These are phyloP conservation scores for Mormyrus proboscirostris DNA, from an alignment of 2,797 vertebrate genomes.

Conservation along the genomic window DNA sequence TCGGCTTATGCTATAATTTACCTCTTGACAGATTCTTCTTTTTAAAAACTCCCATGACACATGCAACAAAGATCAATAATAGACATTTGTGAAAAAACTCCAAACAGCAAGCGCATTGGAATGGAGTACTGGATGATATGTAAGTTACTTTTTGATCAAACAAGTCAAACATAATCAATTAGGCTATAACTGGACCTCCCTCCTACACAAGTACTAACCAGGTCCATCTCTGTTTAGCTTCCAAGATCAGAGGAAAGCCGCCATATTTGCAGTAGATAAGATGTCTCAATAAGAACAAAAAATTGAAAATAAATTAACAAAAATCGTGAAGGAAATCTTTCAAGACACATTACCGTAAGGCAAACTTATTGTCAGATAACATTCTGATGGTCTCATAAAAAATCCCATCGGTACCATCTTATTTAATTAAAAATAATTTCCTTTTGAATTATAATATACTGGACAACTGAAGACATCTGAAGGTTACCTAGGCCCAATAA, in stretches of 20 bases:
- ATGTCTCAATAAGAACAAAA: neutral
- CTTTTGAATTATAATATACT: neutral
- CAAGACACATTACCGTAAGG: neutral
- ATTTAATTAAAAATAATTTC: slow-evolving; percentile 17
- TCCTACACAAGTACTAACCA: neutral
- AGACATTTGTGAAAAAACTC: neutral
- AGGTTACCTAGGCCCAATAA: neutral
- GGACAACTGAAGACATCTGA: slow-evolving; percentile 12
- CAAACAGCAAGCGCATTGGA: neutral
- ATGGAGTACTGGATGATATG: neutral
- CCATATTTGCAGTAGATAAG: neutral
- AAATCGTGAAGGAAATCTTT: neutral
- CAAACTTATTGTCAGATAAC: neutral
- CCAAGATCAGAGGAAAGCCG: neutral
- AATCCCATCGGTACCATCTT: neutral
- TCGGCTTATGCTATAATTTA: neutral
- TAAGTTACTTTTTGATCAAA: neutral
- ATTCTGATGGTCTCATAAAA: neutral
- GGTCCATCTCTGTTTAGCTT: neutral
- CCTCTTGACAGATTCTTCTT: neutral
- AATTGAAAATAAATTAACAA: neutral
- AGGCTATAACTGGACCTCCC: neutral
- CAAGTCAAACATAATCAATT: neutral
- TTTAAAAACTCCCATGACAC: neutral
- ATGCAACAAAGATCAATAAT: neutral